Conservation (phyloP, 2,888 invertebrate species). For the Epinotia ramella region DNA sequence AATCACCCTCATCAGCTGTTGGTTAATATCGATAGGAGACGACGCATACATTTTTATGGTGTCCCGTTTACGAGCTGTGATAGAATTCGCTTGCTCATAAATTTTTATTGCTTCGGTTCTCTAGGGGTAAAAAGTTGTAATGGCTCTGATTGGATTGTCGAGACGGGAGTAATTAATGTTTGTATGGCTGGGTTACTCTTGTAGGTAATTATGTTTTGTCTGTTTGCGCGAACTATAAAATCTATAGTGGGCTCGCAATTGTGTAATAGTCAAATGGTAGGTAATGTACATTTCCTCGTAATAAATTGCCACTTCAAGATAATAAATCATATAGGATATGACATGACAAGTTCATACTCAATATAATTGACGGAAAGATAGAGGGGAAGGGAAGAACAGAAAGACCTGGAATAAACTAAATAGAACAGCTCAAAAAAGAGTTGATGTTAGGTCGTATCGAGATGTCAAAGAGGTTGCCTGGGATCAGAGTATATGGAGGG, state of each 20-base stretch:
- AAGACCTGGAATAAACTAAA: too few relatives aligned
- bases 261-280: too few relatives aligned
- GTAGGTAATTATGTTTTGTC: slow-evolving; percentile 14
- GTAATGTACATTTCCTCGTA: too few relatives aligned
- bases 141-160: slow-evolving; percentile 50
- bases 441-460: too few relatives aligned
- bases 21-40: slow-evolving; percentile 66
- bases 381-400: too few relatives aligned
- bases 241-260: neutral
- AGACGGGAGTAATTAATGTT: slow-evolving; percentile 40
- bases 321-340: neutral
- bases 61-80: slow-evolving; percentile 69
- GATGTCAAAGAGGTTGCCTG: too few relatives aligned
- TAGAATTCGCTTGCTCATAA: slow-evolving; percentile 71
- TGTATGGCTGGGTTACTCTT: slow-evolving; percentile 18
- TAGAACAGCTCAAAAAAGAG: too few relatives aligned
- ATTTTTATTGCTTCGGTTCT: slow-evolving; percentile 64
- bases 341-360: too few relatives aligned
- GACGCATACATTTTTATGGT: slow-evolving; percentile 65
- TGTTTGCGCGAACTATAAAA: slow-evolving; percentile 8
- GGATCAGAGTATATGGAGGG: too few relatives aligned
- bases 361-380: too few relatives aligned
- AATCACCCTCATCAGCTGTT: slow-evolving; percentile 77
- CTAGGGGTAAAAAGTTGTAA: slow-evolving; percentile 56
- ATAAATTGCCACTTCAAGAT: slow-evolving; percentile 20